Conservation (phyloP, 1,140 invertebrate species). For the Matsumurasca onukii region DNA sequence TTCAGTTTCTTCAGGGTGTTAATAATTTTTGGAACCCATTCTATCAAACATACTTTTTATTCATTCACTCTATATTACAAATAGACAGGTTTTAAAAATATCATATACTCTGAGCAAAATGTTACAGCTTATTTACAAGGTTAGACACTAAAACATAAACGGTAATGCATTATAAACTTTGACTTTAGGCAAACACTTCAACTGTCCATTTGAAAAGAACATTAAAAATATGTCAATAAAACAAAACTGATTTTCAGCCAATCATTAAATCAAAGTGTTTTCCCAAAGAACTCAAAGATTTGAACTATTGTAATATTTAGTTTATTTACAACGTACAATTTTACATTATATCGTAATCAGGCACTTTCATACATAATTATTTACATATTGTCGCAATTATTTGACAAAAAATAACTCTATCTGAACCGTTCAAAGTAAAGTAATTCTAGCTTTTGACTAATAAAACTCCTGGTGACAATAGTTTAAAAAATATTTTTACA, state of each 20-base stretch:
- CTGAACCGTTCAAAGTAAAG: too few relatives aligned
- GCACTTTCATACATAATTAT: constrained; percentile 2
- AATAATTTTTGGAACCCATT: too few relatives aligned
- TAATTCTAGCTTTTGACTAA: background rate
- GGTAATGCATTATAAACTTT: background rate
- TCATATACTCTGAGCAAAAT: too few relatives aligned
- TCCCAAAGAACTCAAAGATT: background rate
- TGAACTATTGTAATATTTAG: background rate
- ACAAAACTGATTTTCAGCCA: background rate
- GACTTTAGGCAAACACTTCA: constrained; percentile 9
- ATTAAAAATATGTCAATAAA: background rate
- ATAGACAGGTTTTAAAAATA: too few relatives aligned
- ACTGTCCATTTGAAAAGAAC: background rate
- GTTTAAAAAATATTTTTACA: background rate
- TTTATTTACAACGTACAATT: background rate
- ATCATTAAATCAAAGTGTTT: background rate
- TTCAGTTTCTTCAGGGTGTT: too few relatives aligned
- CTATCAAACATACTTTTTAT: too few relatives aligned
- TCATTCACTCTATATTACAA: too few relatives aligned
- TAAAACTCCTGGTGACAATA: background rate
- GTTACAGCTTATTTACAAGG: constrained; percentile 9
- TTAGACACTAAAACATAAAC: background rate
- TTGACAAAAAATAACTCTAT: too few relatives aligned
- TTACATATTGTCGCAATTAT: background rate
- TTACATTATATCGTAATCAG: too few relatives aligned